phyloP scores from a whole-genome alignment of 2,113 vertebrate species.

The Diglossa brunneiventris region DNA sequence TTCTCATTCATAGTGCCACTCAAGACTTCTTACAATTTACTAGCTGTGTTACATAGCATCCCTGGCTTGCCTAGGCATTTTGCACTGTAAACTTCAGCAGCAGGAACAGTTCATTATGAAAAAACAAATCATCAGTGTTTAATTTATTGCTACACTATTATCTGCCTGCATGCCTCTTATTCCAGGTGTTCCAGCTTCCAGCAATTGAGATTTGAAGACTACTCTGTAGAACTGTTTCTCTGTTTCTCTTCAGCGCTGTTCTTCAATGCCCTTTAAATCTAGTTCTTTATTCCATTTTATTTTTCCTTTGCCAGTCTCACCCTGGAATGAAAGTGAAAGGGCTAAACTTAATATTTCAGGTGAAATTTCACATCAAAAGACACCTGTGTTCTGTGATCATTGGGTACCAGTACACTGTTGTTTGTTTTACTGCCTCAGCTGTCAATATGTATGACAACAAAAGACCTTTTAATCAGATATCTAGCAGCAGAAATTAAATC shows the following conservation, averaged over 20 bases:
- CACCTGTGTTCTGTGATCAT: not conserved
- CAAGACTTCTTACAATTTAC: not conserved
- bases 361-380: not conserved
- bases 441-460: not conserved
- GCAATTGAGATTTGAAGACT: not conserved
- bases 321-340: not conserved
- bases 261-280: not conserved
- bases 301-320: not conserved
- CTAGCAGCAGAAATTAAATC: not conserved
- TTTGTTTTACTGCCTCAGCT: not conserved
- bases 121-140: not conserved
- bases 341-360: not conserved
- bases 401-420: not conserved
- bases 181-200: not conserved
- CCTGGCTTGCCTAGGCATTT: not conserved
- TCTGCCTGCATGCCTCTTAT: not conserved
- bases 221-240: not conserved
- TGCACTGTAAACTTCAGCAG: not conserved
- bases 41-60: not conserved
- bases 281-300: not conserved
- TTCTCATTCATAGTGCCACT: not conserved
- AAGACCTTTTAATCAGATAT: not conserved
- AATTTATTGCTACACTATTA: not conserved
- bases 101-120: not conserved
- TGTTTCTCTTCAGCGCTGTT: not conserved